Base-by-base conservation (phyloP, 1,140 invertebrate genomes). In the Andrena cerasifolii region DNA sequence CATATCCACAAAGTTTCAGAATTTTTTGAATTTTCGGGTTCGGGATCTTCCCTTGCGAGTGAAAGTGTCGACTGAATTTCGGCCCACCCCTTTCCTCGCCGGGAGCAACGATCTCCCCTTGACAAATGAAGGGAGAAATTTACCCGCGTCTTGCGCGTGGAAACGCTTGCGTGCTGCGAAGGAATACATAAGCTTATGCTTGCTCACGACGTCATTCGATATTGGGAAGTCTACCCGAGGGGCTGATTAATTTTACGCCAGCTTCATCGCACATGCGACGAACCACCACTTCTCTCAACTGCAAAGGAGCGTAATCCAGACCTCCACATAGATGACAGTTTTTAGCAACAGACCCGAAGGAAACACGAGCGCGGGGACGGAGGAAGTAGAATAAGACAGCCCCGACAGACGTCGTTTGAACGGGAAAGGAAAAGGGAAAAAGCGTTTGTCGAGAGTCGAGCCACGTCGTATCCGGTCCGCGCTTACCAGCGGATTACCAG, bases 121-220 rank as follows among this genome's bases (percentile, higher is more conserved):
- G 47, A 81, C 66, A 63, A 81, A 81, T 54, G 72, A 58, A 45
- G 24, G 18, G 51, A 40, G 40, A 18, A 61, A 78, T 81, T 78
- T 71, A 53, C 61, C 26, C 33, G 33, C 49, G 61, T 53, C 66
- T 78, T 81, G 61, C 62, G 51, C 63, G 12, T 36, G 61, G 24
- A 65, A 81, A 66, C 51, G 33, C 5, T 72, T 72, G 51, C 47
- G 28, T 53, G 59, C 31, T 18, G 67, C 16, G 26, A 4, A n/a
- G 28, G 63, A 54, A 71, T 21, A 54, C 65, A 43, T 24, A 14
- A 72, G 65, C 47, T 76, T 66, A 73, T 61, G 43, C 47, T 43
- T 40, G 3, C 26, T 21, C n/a, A n/a, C n/a, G n/a, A n/a, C n/a
- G n/a, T n/a, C n/a, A n/a, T n/a, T n/a, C n/a, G n/a, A n/a, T n/a